phyloP scores from a whole-genome alignment of 2,888 invertebrate species.

The Melinaea marsaeus region DNA sequence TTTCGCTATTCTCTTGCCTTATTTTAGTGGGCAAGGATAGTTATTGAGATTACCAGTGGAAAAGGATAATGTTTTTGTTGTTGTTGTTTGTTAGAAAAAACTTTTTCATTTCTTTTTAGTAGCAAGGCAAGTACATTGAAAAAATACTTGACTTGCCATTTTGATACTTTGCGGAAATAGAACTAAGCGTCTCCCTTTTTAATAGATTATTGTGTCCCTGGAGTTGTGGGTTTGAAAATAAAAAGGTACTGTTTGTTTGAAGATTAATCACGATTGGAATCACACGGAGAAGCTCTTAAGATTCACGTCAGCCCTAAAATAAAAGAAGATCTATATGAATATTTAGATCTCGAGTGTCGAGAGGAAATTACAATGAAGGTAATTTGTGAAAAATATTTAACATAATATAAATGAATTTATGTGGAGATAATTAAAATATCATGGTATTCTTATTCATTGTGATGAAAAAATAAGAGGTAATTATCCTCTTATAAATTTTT shows the following conservation, averaged over 20 bases:
- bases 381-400: conserved; percentile 29
- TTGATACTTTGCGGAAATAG: too few relatives aligned
- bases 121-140: too few relatives aligned
- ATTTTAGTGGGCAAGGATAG: too few relatives aligned
- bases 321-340: conserved; percentile 88
- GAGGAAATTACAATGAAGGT: conserved; percentile 96
- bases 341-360: conserved; percentile 88
- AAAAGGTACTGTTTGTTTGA: conserved; percentile 95
- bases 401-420: background rate
- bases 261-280: conserved; percentile 94
- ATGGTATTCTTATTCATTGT: too few relatives aligned
- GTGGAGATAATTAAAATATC: background rate
- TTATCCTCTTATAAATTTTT: background rate
- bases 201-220: conserved; percentile 87
- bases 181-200: background rate
- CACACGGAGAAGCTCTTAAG: conserved; percentile 91
- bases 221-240: conserved; percentile 96
- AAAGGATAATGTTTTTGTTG: conserved; percentile 21
- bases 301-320: conserved; percentile 96
- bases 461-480: too few relatives aligned
- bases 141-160: too few relatives aligned
- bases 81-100: conserved; percentile 5
- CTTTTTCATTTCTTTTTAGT: too few relatives aligned
- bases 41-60: conserved; percentile 15
- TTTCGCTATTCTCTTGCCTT: too few relatives aligned